These are phyloP conservation scores for Trachurus trachurus DNA, from an alignment of 2,797 vertebrate species.

Conservation along the genomic window DNA sequence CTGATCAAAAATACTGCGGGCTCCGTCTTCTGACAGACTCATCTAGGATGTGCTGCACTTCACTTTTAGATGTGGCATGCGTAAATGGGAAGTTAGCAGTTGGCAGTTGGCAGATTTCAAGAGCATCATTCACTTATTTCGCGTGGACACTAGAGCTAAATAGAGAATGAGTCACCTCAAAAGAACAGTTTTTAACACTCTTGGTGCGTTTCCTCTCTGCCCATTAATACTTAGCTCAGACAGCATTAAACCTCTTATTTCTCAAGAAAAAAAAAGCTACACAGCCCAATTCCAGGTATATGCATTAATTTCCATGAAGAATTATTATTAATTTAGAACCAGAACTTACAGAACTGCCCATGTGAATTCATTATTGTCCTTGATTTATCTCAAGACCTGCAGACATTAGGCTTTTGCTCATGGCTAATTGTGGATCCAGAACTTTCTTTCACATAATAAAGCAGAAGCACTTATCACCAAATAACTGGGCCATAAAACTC, in stretches of 20 bases:
- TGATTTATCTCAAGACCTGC: slow-evolving; percentile 49
- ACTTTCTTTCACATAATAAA: slow-evolving; percentile 36
- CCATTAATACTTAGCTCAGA: slow-evolving; percentile 41
- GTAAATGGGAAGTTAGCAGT: slow-evolving; percentile 51
- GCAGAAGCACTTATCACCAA: slow-evolving; percentile 32
- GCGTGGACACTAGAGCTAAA: slow-evolving; percentile 37
- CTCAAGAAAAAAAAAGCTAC: slow-evolving; percentile 2
- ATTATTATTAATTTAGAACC: slow-evolving; percentile 42
- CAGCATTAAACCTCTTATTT: slow-evolving; percentile 15
- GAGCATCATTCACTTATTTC: slow-evolving; percentile 42
- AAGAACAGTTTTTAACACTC: slow-evolving; percentile 35
- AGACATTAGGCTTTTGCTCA: slow-evolving; percentile 24
- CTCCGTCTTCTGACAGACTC: slow-evolving; percentile 52
- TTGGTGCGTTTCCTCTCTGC: slow-evolving; percentile 34
- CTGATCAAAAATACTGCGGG: slow-evolving; percentile 48
- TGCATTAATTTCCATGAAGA: slow-evolving; percentile 37
- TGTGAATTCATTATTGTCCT: slow-evolving; percentile 57
- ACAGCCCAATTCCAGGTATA: slow-evolving; percentile 48
- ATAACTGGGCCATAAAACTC: slow-evolving; percentile 30
- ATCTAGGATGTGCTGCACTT: slow-evolving; percentile 46
- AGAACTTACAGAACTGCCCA: slow-evolving; percentile 35
- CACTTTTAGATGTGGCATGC: slow-evolving; percentile 52
- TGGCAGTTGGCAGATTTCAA: slow-evolving; percentile 35
- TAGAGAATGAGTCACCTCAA: slow-evolving; percentile 54
- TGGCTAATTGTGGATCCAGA: slow-evolving; percentile 41